Evolutionary conservation across 2,888 invertebrate genomes (phyloP).

Genomic region (Synanthedon vespiformis): DNA sequence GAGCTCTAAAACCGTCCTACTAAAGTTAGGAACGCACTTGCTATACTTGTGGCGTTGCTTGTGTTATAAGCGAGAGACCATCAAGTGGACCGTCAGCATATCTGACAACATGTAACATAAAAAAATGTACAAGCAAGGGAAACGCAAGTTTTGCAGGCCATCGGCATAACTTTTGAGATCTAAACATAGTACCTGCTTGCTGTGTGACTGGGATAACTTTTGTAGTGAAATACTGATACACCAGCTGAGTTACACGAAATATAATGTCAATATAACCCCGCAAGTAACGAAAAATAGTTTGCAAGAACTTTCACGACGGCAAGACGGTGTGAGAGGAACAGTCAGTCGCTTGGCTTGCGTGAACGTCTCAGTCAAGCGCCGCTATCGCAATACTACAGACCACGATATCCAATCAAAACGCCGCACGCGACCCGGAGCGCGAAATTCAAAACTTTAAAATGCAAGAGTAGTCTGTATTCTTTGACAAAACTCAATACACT

Average conservation of each 20-base stretch:
- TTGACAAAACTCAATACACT: constrained; percentile 2
- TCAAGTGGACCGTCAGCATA: neutral
- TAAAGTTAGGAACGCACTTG: no score
- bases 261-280: neutral
- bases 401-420: neutral
- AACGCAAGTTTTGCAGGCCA: no score
- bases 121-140: neutral
- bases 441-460: neutral
- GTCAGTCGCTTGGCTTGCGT: constrained; percentile 25
- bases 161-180: no score
- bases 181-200: no score
- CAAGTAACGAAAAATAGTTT: constrained; percentile 9
- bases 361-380: constrained; percentile 38
- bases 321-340: constrained; percentile 28
- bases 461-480: neutral
- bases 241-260: no score
- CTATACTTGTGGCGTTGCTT: no score
- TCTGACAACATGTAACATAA: neutral
- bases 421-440: neutral
- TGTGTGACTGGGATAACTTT: no score
- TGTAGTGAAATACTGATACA: no score
- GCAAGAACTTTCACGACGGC: constrained; percentile 10
- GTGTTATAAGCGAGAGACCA: neutral
- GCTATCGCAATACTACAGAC: constrained; percentile 6
- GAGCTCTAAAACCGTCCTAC: no score